Conservation (phyloP, 2,888 invertebrate genomes). For the Tipula helvola region DNA sequence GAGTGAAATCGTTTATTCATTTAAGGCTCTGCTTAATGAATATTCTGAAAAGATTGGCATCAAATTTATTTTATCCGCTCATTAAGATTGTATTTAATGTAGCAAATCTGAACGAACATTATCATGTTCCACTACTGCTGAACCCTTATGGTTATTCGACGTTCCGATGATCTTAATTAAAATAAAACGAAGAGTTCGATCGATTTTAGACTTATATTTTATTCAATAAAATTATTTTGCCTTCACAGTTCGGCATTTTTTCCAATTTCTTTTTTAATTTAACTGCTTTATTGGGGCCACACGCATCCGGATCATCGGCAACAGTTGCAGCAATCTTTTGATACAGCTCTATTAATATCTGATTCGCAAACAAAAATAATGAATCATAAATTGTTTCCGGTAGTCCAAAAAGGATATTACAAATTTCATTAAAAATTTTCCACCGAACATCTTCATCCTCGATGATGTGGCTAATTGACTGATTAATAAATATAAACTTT, state of each 20-base stretch:
- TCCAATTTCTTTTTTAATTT: not conserved
- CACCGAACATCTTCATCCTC: not conserved
- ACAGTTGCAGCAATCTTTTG: not conserved
- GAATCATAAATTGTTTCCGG: not conserved
- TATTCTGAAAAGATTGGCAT: not conserved
- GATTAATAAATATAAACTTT: not conserved
- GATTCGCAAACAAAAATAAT: not conserved
- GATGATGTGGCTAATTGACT: not conserved
- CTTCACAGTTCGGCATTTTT: not conserved
- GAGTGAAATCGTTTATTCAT: too few relatives aligned
- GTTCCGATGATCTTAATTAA: constrained; percentile 50
- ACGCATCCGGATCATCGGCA: not conserved
- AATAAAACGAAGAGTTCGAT: not conserved
- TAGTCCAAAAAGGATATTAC: not conserved
- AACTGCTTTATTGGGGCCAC: not conserved
- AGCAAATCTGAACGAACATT: constrained; percentile 46
- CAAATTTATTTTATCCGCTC: not conserved
- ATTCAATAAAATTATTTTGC: not conserved
- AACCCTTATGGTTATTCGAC: constrained; percentile 69
- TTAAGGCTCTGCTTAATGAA: too few relatives aligned
- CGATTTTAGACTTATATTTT: not conserved
- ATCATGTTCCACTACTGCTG: constrained; percentile 63
- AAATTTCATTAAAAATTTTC: not conserved
- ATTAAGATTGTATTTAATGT: constrained; percentile 52
- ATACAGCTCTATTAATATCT: not conserved